Percentiles rank a stretch among this genome's conserved stretches.
Evolutionary conservation across 2,797 vertebrate genomes (phyloP).

Genomic region (Sciurus carolinensis): DNA sequence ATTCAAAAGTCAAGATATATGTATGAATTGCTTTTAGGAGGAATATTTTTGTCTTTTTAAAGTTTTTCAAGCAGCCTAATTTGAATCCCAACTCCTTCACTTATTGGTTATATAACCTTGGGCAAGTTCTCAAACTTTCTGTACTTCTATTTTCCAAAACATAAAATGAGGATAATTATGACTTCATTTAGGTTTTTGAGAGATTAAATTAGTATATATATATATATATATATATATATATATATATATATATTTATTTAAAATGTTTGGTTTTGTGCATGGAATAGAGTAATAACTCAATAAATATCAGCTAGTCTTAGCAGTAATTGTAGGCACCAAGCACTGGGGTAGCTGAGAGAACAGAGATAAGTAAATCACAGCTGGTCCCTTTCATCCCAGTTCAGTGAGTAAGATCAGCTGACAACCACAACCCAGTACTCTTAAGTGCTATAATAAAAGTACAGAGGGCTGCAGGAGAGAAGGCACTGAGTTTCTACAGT

Average conservation of each 20-base stretch:
- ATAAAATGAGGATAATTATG: neutral
- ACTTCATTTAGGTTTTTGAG: neutral
- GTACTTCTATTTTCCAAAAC: conserved; percentile 41
- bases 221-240: too few relatives aligned
- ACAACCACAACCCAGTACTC: neutral
- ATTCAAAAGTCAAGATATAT: conserved; percentile 19
- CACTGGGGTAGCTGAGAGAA: neutral
- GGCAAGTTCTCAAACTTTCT: conserved; percentile 18
- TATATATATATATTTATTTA: too few relatives aligned
- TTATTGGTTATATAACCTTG: neutral
- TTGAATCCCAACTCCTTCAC: neutral
- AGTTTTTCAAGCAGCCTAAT: neutral
- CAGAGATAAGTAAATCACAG: neutral
- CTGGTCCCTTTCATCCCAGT: neutral
- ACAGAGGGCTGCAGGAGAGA: neutral
- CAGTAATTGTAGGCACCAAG: neutral
- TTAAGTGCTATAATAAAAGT: neutral
- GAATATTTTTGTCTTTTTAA: neutral
- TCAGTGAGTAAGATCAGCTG: neutral
- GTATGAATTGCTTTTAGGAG: neutral
- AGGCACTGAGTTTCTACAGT: neutral
- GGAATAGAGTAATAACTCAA: neutral
- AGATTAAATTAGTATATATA: neutral
- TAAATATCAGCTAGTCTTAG: neutral
- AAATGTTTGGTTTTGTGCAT: neutral